Percentiles rank a stretch among this genome's conserved stretches.
These are phyloP conservation scores for Craniophora ligustri DNA, from an alignment of 2,888 invertebrate species.

Conservation along the genomic window DNA sequence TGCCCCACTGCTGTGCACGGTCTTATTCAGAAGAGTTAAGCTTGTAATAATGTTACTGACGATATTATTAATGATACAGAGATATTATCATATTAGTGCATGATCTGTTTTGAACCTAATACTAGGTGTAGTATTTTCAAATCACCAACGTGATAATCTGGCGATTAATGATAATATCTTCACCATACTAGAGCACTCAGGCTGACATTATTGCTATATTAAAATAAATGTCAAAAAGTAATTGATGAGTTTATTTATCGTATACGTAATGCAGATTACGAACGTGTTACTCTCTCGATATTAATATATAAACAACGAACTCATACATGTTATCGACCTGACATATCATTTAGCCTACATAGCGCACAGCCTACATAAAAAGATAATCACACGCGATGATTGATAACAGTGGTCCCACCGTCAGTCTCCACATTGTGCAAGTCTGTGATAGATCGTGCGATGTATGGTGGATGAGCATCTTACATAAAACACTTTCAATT, in stretches of 20 bases:
- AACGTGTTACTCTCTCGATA: constrained; percentile 10
- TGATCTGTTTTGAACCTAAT: no score
- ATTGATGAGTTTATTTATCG: constrained; percentile 14
- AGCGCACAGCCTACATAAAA: constrained; percentile 24
- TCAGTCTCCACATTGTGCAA: constrained; percentile 41
- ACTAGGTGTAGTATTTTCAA: neutral
- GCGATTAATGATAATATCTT: neutral
- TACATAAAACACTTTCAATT: constrained; percentile 52
- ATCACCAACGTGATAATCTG: neutral
- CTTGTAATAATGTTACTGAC: neutral
- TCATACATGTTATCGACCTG: constrained; percentile 23
- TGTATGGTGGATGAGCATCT: constrained; percentile 48
- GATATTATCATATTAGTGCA: no score
- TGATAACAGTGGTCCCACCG: constrained; percentile 36
- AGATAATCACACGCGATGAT: constrained; percentile 42
- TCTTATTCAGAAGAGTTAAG: no score
- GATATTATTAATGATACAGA: no score
- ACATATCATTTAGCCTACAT: constrained; percentile 28
- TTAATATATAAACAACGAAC: constrained; percentile 7
- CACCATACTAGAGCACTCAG: neutral
- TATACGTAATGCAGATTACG: constrained; percentile 13
- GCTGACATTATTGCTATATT: neutral
- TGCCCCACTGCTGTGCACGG: no score
- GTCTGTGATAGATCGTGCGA: constrained; percentile 47
- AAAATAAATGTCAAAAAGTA: neutral